phyloP scores from a whole-genome alignment of 2,888 invertebrate species.

The Nephrotoma appendiculata region DNA sequence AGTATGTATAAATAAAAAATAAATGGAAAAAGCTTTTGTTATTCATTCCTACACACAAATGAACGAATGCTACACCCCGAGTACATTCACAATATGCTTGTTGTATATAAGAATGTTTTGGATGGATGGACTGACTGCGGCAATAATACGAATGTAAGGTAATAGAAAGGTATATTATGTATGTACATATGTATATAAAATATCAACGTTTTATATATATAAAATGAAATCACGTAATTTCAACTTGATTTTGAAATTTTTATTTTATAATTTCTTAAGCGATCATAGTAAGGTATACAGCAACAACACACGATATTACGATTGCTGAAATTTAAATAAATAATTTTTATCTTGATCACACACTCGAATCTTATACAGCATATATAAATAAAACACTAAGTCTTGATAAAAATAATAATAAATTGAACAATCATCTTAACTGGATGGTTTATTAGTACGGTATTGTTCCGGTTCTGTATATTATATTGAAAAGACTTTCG shows the following conservation, averaged over 20 bases:
- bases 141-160: neutral
- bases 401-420: neutral
- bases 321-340: neutral
- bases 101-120: neutral
- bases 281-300: neutral
- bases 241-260: neutral
- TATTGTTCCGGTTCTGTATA: neutral
- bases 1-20: neutral
- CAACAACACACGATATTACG: neutral
- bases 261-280: neutral
- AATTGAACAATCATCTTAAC: neutral
- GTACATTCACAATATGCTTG: neutral
- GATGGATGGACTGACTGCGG: neutral
- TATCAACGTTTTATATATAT: neutral
- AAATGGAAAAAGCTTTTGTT: neutral
- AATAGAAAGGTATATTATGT: neutral
- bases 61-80: neutral
- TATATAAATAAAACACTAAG: neutral
- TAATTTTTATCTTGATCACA: neutral
- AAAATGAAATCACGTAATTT: neutral
- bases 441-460: neutral
- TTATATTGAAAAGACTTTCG: neutral
- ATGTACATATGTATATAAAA: neutral
- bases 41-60: neutral
- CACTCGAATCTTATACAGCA: neutral